A percentile compares a stretch with the other conserved stretches of the same genome.
These are phyloP conservation scores for Rallus crepitans DNA, from an alignment of 2,797 vertebrate species.

Conservation along the genomic window DNA sequence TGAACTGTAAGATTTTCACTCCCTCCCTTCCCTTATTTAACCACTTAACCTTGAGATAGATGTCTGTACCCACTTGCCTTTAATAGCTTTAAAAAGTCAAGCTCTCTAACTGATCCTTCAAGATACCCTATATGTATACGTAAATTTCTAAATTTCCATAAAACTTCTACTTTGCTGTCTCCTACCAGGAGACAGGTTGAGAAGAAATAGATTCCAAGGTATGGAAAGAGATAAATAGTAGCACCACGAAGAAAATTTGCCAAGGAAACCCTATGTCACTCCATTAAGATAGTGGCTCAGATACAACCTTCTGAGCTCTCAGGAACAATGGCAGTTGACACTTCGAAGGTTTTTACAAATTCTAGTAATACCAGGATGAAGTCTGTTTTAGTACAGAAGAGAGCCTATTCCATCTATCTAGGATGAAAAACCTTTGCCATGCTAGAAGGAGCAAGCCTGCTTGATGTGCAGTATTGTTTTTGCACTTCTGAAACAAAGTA, in stretches of 20 bases:
- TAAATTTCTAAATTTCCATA: background rate
- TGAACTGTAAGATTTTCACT: background rate
- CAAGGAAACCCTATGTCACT: background rate
- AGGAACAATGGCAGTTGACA: background rate
- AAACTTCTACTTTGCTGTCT: background rate
- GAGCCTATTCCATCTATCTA: background rate
- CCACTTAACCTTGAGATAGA: background rate
- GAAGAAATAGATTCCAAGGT: background rate
- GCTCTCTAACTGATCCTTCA: background rate
- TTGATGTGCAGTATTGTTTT: background rate
- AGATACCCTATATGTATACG: background rate
- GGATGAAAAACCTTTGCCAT: background rate
- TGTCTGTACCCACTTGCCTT: background rate
- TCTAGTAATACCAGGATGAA: background rate
- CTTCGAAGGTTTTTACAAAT: background rate
- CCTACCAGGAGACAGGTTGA: background rate
- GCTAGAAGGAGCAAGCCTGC: background rate
- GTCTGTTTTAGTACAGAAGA: background rate
- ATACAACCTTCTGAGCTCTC: background rate
- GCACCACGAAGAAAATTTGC: background rate
- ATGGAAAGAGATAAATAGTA: background rate
- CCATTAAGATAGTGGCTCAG: background rate
- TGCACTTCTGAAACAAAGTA: background rate
- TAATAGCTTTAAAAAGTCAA: background rate
- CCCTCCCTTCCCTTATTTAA: background rate